Evolutionary conservation across 2,113 vertebrate species (phyloP), one percentile per base, ranked within the genome.

Genomic region (Meriones unguiculatus): DNA sequence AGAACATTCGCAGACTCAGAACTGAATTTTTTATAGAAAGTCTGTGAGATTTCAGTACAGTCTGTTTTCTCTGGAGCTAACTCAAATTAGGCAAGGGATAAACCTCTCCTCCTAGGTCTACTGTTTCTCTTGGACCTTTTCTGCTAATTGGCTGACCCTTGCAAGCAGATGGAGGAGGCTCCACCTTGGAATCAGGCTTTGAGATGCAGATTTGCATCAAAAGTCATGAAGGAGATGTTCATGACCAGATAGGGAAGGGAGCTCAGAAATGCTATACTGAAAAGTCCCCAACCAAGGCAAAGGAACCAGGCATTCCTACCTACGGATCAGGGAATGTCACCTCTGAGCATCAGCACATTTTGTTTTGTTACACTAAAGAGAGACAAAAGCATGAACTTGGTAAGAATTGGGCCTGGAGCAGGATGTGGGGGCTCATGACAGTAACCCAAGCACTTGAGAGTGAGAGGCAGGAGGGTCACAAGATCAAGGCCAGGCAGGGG

Each of bases 31-130:
- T 94, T 89, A 57, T 82, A 80, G 50, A 5, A 77, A 72, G 52
- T 75, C 77, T 92, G 75, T 11, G 41, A 87, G 76, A 77, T 38
- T 72, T 30, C 81, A 70, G 20, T 64, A 64, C n/a, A 85, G 46
- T 72, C 50, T 95, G 70, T 95, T 88, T 35, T 93, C 52, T 96
- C 69, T 28, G 52, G 95, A 92, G n/a, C 32, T 80, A 95, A 67
- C 50, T 54, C 38, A 94, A 88, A 75, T 62, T 77, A 84, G 7
- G 17, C 50, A 57, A 76, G 94, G 78, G 62, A 94, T 64, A 87
- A 90, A 86, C 24, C 28, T 86, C 17, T 89, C 8, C 24, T 78
- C 24, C 15, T 54, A 32, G 46, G 57, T 90, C 41, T 94, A n/a
- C 70, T 65, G 69, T 73, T 80, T 80, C 77, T 52, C 64, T 24